Base-by-base conservation (phyloP, 2,797 vertebrate genomes). In the Iguana delicatissima region DNA sequence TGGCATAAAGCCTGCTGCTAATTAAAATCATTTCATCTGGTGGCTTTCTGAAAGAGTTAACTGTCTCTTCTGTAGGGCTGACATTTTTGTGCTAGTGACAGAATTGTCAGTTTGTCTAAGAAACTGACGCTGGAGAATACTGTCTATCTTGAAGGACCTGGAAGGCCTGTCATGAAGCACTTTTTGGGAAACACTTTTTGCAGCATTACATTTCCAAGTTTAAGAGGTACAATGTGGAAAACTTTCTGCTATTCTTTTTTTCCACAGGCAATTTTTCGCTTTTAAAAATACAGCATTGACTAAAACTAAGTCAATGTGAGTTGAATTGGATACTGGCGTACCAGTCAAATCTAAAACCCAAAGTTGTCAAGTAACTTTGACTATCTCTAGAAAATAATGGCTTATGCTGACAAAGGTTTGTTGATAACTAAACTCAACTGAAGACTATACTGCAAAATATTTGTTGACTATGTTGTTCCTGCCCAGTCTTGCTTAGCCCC, bases 61-160 rank as follows among this genome's bases (percentile, higher is more conserved):
- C 87, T 87, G 92, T 91, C 79, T 94, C 42, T 46, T 92, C 87
- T 67, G 92, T 74, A 92, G 79, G 82, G 92, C 92, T 92, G 91
- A 80, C 89, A 89, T 38, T 0, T 85, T 92, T 92, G 91, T 94
- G 92, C 95, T 88, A 92, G 92, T 94, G 95, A 93, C 85, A 6
- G 90, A 89, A 90, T 93, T 69, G 93, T 92, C 76, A 6, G 88
- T 91, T 94, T 5, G 0, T 91, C 87, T 94, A 18, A 55, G 77
- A 26, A 64, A 67, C 89, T 95, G 91, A 89, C 91, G 88, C 46
- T 55, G 86, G 79, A 64, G 88, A 90, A 92, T 87, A 84, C 92
- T 91, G 22, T 90, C 93, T 93, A 89, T 52, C 85, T 88, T 93
- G 91, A 93, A 92, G 74, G 86, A 46, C 93, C 95, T 89, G 90